These are phyloP conservation scores for Steatornis caripensis DNA, from an alignment of 2,113 vertebrate species.

Conservation along the genomic window DNA sequence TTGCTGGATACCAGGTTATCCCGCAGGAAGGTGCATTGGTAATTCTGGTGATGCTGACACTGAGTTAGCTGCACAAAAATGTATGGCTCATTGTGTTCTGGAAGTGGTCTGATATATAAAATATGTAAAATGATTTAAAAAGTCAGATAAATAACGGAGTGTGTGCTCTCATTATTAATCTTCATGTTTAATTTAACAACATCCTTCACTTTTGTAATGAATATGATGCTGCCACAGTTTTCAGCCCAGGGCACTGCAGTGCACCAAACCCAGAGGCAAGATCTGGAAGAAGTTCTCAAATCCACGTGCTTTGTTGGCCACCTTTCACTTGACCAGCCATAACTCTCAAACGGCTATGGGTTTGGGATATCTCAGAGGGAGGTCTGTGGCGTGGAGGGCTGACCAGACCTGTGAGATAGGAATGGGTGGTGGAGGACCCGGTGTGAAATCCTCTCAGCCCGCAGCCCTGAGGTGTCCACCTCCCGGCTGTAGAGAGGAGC, in stretches of 20 bases:
- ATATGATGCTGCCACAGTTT: slow-evolving; percentile 5
- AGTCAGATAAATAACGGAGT: slow-evolving; percentile 25
- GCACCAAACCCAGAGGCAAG: not conserved
- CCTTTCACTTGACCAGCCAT: not conserved
- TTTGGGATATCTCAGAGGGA: not conserved
- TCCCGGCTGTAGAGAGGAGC: not conserved
- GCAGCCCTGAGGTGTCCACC: not conserved
- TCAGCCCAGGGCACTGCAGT: not conserved
- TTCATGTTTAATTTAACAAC: slow-evolving; percentile 39
- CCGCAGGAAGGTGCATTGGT: not conserved
- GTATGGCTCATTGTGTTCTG: not conserved
- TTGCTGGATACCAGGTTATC: not conserved
- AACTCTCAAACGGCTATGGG: not conserved
- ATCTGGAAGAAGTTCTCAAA: not conserved
- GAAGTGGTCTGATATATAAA: slow-evolving; percentile 26
- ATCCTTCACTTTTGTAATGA: slow-evolving; percentile 17
- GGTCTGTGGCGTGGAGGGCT: rapidly evolving
- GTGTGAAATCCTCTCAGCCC: not conserved
- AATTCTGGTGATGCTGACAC: not conserved
- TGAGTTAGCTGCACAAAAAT: not conserved
- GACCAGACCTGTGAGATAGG: not conserved
- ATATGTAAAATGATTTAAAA: slow-evolving; percentile 40
- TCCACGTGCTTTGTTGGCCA: not conserved
- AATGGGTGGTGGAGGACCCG: not conserved
- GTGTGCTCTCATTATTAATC: slow-evolving; percentile 3